Base-by-base conservation (phyloP, 2,113 vertebrate genomes). In the Rana temporaria region DNA sequence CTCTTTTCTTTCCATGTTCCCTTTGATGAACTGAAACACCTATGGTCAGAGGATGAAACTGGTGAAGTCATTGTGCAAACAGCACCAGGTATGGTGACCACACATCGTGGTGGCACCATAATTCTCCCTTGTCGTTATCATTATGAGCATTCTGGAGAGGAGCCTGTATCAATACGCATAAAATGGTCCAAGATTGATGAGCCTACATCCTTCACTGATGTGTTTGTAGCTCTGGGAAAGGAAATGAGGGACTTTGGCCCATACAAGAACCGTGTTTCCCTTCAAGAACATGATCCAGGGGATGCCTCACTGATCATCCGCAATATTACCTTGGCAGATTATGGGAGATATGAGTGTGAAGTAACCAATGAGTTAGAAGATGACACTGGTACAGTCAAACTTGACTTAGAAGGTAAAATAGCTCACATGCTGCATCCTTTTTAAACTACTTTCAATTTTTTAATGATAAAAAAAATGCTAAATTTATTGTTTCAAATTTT, bases 141-240 rank as follows among this genome's bases (percentile, higher is more conserved):
- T 90, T 96, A 98, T 0, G 96, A 98, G 73, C 89, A 94, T 0
- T 87, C 95, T 0, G 87, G 89, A 24, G 92, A 91, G 0, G 93
- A 95, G 80, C 93, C 93, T 0, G 90, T 90, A 3, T 93, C 94
- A 71, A 95, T 97, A 83, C 95, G 97, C 63, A 94, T 99, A 71
- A 98, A 99, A 85, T 99, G 97, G 97, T 98, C 96, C 83, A 99
- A 99, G 84, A 94, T 98, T 78, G 94, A 92, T 0, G 95, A 97
- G 8, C 93, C 95, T 0, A 87, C 98, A 92, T 90, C 91, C 75
- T 98, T 98, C 38, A 88, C 90, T 70, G 97, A 98, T 0, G 96
- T 99, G 55, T 97, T 98, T 20, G 97, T 99, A 86, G 94, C 96
- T 0, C 88, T 99, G 78, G 98, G 97, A n/a, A 89, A 91, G 66